Conservation (phyloP, 2,113 vertebrate genomes). For the Probosciger aterrimus region DNA sequence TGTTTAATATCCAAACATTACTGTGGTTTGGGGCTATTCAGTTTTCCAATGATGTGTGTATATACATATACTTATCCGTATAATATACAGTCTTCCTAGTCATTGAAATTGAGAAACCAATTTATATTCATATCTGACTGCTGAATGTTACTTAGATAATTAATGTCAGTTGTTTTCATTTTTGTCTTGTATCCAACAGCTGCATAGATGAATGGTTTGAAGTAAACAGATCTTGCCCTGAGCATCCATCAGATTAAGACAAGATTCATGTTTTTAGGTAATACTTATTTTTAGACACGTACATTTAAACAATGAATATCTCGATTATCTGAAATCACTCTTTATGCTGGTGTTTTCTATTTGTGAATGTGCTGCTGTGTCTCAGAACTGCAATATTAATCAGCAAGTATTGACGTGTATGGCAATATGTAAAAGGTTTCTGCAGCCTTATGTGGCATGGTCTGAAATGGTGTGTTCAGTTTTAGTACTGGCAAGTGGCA, state of each 20-base stretch:
- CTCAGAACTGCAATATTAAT: neutral
- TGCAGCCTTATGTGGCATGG: neutral
- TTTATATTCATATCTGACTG: neutral
- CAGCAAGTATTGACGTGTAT: neutral
- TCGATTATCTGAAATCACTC: neutral
- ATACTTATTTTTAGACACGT: neutral
- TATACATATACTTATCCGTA: neutral
- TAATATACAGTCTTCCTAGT: neutral
- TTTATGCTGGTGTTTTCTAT: neutral
- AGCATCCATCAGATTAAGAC: slow-evolving; percentile 93
- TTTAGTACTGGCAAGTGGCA: neutral
- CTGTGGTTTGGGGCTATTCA: neutral
- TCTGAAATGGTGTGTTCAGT: neutral
- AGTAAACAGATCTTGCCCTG: slow-evolving; percentile 95
- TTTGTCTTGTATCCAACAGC: slow-evolving; percentile 70
- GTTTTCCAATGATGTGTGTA: neutral
- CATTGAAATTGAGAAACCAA: neutral
- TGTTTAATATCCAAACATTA: neutral
- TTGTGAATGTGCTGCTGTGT: neutral
- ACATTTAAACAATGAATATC: neutral
- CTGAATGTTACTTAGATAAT: neutral
- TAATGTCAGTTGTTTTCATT: neutral
- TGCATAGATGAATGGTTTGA: slow-evolving; percentile 98
- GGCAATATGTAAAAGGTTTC: neutral
- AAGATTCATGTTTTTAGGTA: slow-evolving; percentile 73